A percentile compares a stretch with the other conserved stretches of the same genome.
These are phyloP conservation scores for Engystomops pustulosus DNA, from an alignment of 2,113 vertebrate genomes.

Conservation along the genomic window DNA sequence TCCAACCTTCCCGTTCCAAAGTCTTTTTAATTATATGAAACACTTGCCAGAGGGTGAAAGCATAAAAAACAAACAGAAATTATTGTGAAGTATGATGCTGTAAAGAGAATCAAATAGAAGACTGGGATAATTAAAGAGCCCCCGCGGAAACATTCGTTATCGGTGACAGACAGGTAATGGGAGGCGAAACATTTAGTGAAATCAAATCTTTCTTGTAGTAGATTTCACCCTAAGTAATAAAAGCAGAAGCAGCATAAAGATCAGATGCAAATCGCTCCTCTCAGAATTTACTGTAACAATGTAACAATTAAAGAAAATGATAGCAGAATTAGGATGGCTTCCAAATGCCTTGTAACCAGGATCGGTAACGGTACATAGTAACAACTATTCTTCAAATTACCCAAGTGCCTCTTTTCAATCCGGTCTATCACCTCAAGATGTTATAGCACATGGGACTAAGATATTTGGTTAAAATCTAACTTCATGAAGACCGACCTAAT, in stretches of 20 bases:
- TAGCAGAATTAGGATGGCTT: conserved; percentile 35
- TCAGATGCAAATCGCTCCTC: background rate
- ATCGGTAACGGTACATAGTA: background rate
- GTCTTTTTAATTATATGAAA: conserved; percentile 60
- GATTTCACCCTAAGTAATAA: conserved; percentile 68
- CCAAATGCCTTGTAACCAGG: conserved; percentile 55
- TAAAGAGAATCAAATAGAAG: conserved; percentile 63
- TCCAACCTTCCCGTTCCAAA: conserved; percentile 57
- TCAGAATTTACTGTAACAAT: background rate
- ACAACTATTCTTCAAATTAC: background rate
- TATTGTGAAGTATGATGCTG: conserved; percentile 54
- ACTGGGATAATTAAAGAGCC: conserved; percentile 58
- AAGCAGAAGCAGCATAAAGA: conserved; percentile 39
- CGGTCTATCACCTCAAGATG: no score
- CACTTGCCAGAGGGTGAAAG: conserved; percentile 58
- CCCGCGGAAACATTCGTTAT: conserved; percentile 65
- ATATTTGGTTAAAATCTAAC: background rate
- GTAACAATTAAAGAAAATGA: background rate
- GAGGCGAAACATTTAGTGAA: conserved; percentile 69
- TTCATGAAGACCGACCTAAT: no score
- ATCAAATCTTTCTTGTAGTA: conserved; percentile 69
- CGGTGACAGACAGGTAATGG: conserved; percentile 67
- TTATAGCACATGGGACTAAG: background rate
- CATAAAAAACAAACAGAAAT: conserved; percentile 53
- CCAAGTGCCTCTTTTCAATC: background rate